Evolutionary conservation across 2,888 invertebrate species (phyloP), one percentile per base, ranked within the genome.

Genomic region (Aproaerema taeniolella): DNA sequence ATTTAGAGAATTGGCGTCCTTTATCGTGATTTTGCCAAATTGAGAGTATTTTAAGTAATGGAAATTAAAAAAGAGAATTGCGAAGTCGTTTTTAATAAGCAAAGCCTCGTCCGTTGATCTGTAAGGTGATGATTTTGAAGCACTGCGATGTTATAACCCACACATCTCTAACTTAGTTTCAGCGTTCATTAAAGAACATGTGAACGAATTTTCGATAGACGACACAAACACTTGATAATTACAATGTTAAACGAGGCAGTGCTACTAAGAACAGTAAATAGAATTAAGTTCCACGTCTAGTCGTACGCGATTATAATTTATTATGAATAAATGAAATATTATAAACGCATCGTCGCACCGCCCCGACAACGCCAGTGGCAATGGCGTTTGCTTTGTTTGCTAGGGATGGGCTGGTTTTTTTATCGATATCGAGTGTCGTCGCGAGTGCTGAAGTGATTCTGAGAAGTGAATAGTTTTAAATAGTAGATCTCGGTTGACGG

Each of bases 301-400:
- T 54, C 53, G 58, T 69, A 68, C 65, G 65, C 72, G 82, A 86
- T 86, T 85, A 86, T 83, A 83, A 83, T 85, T 85, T 85, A 86
- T 86, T 81, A 85, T 82, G 86, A 86, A 86, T 85, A 85, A 86
- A 86, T 86, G 85, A 82, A 85, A 86, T 86, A 86, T 85, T 86
- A 86, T 81, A 76, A 81, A 85, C 85, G 86, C 85, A 82, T 83
- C 86, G 85, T 77, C 79, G 85, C 67, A 76, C 79, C 72, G 75
- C 71, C 67, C 81, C 80, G 82, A 76, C 83, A 79, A 68, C 76
- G 86, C 83, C 85, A 81, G 70, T 83, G 85, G 83, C 86, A 75
- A 79, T 81, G 83, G 83, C 81, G 80, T 85, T 81, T 83, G 85
- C 85, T 78, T 79, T 82, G 82, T 76, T 75, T 67, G 52, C 38